phyloP scores from a whole-genome alignment of 2,888 invertebrate species.

The Anodontia alba region DNA sequence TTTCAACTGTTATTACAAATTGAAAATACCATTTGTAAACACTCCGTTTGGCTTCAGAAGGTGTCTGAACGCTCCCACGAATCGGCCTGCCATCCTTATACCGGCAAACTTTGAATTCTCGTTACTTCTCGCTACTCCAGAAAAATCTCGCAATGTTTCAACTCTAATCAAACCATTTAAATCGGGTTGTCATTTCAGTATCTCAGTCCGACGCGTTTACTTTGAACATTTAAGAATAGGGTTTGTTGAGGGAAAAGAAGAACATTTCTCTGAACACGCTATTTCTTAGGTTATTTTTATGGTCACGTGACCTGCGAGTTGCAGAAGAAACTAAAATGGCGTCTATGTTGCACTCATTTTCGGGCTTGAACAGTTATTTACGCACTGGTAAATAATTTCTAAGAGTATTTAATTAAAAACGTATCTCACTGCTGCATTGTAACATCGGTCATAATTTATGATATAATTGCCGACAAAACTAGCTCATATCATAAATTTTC shows the following conservation, averaged over 20 bases:
- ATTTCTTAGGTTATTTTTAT: too few relatives aligned
- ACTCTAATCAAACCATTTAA: not conserved
- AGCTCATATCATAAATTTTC: too few relatives aligned
- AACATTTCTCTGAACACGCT: too few relatives aligned
- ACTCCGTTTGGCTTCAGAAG: not conserved
- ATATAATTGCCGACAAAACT: too few relatives aligned
- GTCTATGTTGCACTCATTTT: constrained; percentile 44
- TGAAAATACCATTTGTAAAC: not conserved
- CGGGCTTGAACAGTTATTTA: constrained; percentile 33
- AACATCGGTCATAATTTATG: too few relatives aligned
- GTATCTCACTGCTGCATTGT: too few relatives aligned
- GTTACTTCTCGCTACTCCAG: constrained; percentile 49
- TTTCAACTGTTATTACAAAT: too few relatives aligned
- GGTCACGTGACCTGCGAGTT: constrained; percentile 34
- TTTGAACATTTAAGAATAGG: too few relatives aligned
- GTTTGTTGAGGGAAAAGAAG: too few relatives aligned
- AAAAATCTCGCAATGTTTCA: constrained; percentile 23
- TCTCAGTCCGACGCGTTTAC: too few relatives aligned
- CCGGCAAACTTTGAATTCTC: constrained; percentile 74
- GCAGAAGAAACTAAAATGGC: constrained; percentile 53
- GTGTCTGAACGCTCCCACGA: constrained; percentile 54
- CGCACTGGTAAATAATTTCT: constrained; percentile 37
- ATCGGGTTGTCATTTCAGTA: not conserved
- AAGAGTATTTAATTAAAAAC: not conserved
- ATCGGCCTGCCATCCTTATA: constrained; percentile 69